Evolutionary conservation across 1,140 invertebrate species (phyloP).

Genomic region (Drosophila novamexicana): DNA sequence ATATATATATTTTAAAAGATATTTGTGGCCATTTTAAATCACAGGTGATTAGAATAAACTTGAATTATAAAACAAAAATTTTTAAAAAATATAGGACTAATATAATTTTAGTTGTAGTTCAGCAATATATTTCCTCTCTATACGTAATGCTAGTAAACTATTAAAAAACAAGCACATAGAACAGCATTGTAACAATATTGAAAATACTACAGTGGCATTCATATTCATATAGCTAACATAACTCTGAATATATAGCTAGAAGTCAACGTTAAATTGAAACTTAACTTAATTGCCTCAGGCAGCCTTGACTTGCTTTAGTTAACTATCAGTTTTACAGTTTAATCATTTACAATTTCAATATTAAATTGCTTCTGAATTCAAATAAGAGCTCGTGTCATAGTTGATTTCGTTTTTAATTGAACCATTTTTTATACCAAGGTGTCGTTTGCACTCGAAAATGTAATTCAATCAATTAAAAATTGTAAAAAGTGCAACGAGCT

Average conservation of each 20-base stretch:
- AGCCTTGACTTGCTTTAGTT: conserved; percentile 31
- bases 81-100: no score
- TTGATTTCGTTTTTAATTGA: conserved; percentile 9
- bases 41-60: no score
- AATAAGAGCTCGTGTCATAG: neutral
- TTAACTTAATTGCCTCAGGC: conserved; percentile 13
- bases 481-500: neutral
- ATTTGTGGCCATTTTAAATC: no score
- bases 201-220: no score
- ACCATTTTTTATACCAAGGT: conserved; percentile 3
- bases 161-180: neutral
- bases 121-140: no score
- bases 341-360: conserved; percentile 16
- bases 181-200: no score
- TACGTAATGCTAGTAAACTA: neutral
- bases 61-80: no score
- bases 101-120: no score
- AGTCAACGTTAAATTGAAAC: no score
- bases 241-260: no score
- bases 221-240: neutral
- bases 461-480: conserved; percentile 26
- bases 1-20: no score
- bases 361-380: neutral
- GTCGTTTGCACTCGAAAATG: conserved; percentile 14
- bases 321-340: conserved; percentile 2